These are phyloP conservation scores for Macrochelys suwanniensis DNA, from an alignment of 2,797 vertebrate genomes.

Conservation along the genomic window DNA sequence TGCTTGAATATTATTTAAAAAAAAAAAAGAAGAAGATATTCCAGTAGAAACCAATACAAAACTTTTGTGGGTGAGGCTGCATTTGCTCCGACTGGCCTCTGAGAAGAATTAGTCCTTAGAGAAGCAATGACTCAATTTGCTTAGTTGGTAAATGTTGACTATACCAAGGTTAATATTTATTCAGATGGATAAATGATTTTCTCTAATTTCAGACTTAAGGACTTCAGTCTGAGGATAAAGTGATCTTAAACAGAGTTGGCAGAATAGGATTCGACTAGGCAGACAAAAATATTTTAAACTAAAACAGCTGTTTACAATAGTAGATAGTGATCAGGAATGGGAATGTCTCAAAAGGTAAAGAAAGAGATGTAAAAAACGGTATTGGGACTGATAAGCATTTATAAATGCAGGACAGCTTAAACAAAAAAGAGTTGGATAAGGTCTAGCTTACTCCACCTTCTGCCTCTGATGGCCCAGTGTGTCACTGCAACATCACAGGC, in stretches of 20 bases:
- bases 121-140: neutral
- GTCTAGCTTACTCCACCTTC: accelerated
- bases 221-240: neutral
- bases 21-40: neutral
- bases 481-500: neutral
- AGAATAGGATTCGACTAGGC: neutral
- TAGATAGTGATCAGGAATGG: neutral
- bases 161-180: neutral
- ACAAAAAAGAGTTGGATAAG: neutral
- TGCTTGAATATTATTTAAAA: neutral
- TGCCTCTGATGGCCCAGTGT: neutral
- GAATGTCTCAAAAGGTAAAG: neutral
- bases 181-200: neutral
- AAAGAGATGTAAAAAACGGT: neutral
- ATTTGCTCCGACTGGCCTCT: neutral
- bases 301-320: neutral
- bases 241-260: neutral
- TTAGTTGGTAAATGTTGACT: neutral
- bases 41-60: neutral
- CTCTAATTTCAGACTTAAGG: neutral
- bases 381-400: neutral
- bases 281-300: neutral
- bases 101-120: neutral
- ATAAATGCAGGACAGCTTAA: neutral
- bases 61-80: neutral